Evolutionary conservation across 2,888 invertebrate genomes (phyloP), one percentile per base, ranked within the genome.

Genomic region (Synanthedon tipuliformis): DNA sequence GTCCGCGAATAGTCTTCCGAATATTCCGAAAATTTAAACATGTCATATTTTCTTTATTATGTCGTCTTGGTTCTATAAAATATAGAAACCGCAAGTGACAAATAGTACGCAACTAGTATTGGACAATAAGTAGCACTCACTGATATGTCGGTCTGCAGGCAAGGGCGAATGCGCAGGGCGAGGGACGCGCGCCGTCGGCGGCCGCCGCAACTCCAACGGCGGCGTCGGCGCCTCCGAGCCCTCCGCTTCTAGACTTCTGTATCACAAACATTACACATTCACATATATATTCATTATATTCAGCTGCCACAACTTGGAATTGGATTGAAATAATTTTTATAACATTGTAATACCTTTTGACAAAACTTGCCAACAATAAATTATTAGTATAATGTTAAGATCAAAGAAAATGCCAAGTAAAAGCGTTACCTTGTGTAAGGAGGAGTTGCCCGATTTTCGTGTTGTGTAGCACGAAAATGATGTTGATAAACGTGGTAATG

Each of bases 121-220:
- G 1, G 23, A 23, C 5, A 23, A 23, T 41, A 41, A 41, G 41
- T 41, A 34, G 50, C 50, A 69, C 73, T 66, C 51, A 78, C 77
- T 73, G 62, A 78, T 78, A 54, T 73, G 83, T 41, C 93, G 87
- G 75, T 93, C 92, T 61, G 90, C 90, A 13, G 90, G 90, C 60
- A 91, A 90, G 48, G 92, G 92, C 68, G 92, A 92, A 75, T 92
- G 92, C 62, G 91, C 85, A 61, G 91, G 90, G 56, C 89, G 92
- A 58, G 91, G 93, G 66, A 90, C 93, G 61, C 87, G 79, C 57
- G 89, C 90, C 54, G 89, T 85, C 50, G 89, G 90, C 64, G 83
- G 84, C 61, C 92, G 85, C 51, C 94, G 89, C 66, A 94, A 75
- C 79, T 94, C 94, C 64, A 93, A 78, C 40, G 94, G 93, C 62